Conservation (phyloP, 2,797 vertebrate species). For the Sebastes matsubarae region DNA sequence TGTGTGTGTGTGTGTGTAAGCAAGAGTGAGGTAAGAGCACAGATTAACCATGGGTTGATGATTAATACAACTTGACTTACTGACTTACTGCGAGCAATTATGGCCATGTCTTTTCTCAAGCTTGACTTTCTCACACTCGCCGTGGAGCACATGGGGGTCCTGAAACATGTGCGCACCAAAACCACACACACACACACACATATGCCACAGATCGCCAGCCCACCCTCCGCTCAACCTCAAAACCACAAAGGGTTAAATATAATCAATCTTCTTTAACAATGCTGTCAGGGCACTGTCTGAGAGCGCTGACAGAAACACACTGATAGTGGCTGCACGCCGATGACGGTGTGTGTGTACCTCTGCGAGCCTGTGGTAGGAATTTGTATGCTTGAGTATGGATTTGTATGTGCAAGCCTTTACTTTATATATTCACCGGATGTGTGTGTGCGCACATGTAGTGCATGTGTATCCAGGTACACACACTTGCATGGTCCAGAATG, state of each 20-base stretch:
- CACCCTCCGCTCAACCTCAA: constrained; percentile 78
- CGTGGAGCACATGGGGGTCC: constrained; percentile 65
- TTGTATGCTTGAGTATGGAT: constrained; percentile 3
- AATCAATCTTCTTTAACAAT: constrained; percentile 84
- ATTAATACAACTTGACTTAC: constrained; percentile 83
- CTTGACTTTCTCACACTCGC: constrained; percentile 76
- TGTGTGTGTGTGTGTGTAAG: background rate
- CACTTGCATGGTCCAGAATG: background rate
- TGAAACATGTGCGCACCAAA: constrained; percentile 74
- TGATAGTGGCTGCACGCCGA: constrained; percentile 48
- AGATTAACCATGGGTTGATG: constrained; percentile 77
- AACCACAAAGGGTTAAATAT: constrained; percentile 85
- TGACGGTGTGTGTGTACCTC: constrained; percentile 7
- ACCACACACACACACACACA: constrained; percentile 66
- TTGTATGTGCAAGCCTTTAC: constrained; percentile 5
- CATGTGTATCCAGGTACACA: background rate
- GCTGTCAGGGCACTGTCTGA: constrained; percentile 77
- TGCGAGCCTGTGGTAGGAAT: constrained; percentile 4
- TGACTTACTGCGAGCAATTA: constrained; percentile 83
- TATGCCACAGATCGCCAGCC: constrained; percentile 68
- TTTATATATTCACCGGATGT: background rate
- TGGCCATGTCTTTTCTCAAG: constrained; percentile 82
- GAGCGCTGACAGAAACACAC: constrained; percentile 66
- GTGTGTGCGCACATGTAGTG: background rate
- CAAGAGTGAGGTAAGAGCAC: constrained; percentile 74